Base-by-base conservation (phyloP, 92 coral and sea anemone species). In the Paramuricea clavata region DNA sequence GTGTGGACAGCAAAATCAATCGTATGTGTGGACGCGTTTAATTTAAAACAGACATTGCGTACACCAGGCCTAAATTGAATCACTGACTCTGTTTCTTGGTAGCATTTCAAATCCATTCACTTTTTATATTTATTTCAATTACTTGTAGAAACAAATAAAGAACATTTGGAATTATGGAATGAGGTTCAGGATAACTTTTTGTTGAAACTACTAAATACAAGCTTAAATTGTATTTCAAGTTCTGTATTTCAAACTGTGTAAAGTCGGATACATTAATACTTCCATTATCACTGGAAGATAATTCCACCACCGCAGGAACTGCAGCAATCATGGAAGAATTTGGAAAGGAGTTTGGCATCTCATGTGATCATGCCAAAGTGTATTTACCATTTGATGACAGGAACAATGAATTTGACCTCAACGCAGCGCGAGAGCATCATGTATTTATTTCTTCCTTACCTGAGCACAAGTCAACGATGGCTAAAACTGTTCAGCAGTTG, bases 301-400 rank as follows among this genome's bases (percentile, higher is more conserved):
- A 88, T 60, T 31, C 89, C 13, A 87, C 91, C 33, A 67, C 74
- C 7, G 62, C 83, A 0, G 90, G 93, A 13, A 86, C 93, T 42
- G 91, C 91, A 61, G 79, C 93, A 12, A 87, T 91, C 22, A 12
- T 87, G 21, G 93, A 91, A 57, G 86, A 91, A 59, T 83, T 91
- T 43, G 91, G 88, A 11, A 82, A 91, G 44, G 93, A 87, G 36
- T 87, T 87, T 78, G 62, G 78, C 22, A 34, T 91, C 1, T 62
- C 85, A 11, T 87, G 93, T 72, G 54, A 72, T 8, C 89, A 91
- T 59, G 70, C 83, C 0, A 60, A 31, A 34, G 87, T 56, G 31
- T 49, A 41, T 28, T 23, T 90, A 49, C 85, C 81, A 35, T 90
- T 81, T 69, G 57, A 90, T 77, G 81, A 61, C 49, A 90, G 65